These are phyloP conservation scores for Zonotrichia leucophrys DNA, from an alignment of 2,113 vertebrate species.

Conservation along the genomic window DNA sequence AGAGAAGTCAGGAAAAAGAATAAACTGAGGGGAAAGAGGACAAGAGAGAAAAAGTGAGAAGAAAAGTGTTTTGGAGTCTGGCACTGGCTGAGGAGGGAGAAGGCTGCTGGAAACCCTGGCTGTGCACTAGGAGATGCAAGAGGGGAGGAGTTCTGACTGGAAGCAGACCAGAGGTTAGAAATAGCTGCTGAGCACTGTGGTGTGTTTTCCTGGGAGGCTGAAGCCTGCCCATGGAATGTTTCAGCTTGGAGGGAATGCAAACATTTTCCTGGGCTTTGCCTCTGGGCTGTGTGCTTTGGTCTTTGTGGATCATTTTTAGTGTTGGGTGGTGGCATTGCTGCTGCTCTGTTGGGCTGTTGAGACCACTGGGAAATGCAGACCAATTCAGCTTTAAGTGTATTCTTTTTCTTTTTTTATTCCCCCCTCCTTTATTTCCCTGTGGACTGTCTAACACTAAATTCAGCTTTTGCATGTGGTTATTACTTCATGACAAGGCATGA, in stretches of 20 bases:
- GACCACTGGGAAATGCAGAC: background rate
- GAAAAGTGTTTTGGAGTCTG: background rate
- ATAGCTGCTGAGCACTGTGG: background rate
- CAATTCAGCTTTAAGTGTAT: background rate
- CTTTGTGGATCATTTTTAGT: background rate
- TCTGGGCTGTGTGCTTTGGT: background rate
- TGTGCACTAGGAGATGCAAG: background rate
- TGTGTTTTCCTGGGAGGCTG: slow-evolving; percentile 16
- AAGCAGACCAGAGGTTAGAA: background rate
- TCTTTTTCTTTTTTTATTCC: background rate
- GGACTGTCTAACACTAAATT: background rate
- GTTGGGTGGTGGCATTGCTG: background rate
- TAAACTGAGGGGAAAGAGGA: background rate
- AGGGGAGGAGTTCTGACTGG: background rate
- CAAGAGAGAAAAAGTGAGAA: background rate
- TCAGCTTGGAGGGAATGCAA: background rate
- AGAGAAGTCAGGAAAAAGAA: background rate
- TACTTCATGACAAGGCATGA: slow-evolving; percentile 14
- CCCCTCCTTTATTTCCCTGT: background rate
- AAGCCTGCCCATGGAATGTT: background rate
- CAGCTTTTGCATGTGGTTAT: slow-evolving; percentile 1
- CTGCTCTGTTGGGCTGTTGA: background rate
- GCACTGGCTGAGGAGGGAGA: background rate
- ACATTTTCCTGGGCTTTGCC: slow-evolving; percentile 16
- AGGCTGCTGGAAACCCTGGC: background rate